Evolutionary conservation across 2,888 invertebrate species (phyloP), one percentile per base, ranked within the genome.

Genomic region (Pandemis corylana): DNA sequence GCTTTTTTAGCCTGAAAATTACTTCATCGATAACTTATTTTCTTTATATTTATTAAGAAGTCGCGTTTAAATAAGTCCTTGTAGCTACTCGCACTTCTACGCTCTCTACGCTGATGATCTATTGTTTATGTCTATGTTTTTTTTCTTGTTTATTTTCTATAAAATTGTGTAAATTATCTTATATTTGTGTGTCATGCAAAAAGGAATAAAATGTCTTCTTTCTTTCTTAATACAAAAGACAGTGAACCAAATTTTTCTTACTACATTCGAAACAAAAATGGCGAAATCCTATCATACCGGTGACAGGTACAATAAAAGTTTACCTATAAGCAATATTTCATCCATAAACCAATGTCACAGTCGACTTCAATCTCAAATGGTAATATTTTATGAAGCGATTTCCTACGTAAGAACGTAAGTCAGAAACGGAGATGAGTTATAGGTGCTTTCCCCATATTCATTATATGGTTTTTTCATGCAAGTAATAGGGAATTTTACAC

Each of bases 261-360:
- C 49, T 53, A 77, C 78, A 79, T 77, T 81, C 81, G 84, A 80
- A 84, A 84, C 87, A 87, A 86, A 85, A 90, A 86, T 85, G 87
- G 82, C 78, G 79, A 81, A 84, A 83, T 83, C 87, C 87, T 84
- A 85, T 88, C 87, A 90, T 90, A 91, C 90, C 91, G 91, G 90
- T 89, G 90, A 92, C 91, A 89, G 86, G 87, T 83, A 90, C 90
- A 92, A 93, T 93, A 93, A 92, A 94, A 94, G 93, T 94, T 93
- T 93, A 89, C 92, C 93, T 93, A 93, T 93, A 93, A 90, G 89
- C 91, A 84, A 90, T 93, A 92, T 93, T 90, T 94, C 91, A 74
- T 61, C 68, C 68, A 69, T 73, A 76, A 77, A 75, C 76, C 75
- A 71, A 75, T 75, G 78, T 76, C 77, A 91, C 88, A 90, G 89